A percentile compares a stretch with the other conserved stretches of the same genome.
Evolutionary conservation across 2,797 vertebrate genomes (phyloP).

Genomic region (Australoheros facetus): DNA sequence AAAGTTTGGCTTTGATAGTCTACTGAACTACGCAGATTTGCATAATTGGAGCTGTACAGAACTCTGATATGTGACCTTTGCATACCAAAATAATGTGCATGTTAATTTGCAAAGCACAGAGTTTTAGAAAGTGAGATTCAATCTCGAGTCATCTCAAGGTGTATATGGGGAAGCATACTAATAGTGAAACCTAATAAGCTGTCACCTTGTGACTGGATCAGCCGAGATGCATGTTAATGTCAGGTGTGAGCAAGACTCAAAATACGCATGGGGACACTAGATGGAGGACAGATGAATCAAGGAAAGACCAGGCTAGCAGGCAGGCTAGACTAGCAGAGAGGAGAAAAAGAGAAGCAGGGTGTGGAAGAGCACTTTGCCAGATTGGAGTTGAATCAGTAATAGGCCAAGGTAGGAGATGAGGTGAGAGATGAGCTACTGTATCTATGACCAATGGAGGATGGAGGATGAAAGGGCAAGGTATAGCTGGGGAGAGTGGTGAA

Average conservation of each 20-base stretch:
- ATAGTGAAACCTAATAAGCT: background rate
- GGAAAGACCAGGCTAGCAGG: background rate
- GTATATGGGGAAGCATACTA: background rate
- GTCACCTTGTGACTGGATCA: background rate
- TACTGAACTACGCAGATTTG: background rate
- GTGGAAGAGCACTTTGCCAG: background rate
- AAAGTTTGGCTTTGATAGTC: background rate
- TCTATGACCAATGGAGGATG: constrained; percentile 34
- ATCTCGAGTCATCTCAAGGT: background rate
- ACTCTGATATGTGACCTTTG: background rate
- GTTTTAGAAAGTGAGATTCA: background rate
- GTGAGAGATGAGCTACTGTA: constrained; percentile 21
- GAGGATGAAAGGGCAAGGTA: constrained; percentile 38
- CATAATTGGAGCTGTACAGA: background rate
- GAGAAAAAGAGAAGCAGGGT: background rate
- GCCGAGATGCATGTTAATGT: background rate
- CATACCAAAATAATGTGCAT: too few relatives aligned
- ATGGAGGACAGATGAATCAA: constrained; percentile 10
- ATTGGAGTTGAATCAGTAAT: constrained; percentile 16
- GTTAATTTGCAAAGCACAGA: background rate
- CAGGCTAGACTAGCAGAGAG: background rate
- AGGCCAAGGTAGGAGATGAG: constrained; percentile 23
- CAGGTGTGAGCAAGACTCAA: background rate
- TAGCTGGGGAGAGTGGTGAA: constrained; percentile 9
- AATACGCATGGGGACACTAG: background rate